These are phyloP conservation scores for Pardosa pseudoannulata DNA, from an alignment of 2,888 invertebrate species.

Conservation along the genomic window DNA sequence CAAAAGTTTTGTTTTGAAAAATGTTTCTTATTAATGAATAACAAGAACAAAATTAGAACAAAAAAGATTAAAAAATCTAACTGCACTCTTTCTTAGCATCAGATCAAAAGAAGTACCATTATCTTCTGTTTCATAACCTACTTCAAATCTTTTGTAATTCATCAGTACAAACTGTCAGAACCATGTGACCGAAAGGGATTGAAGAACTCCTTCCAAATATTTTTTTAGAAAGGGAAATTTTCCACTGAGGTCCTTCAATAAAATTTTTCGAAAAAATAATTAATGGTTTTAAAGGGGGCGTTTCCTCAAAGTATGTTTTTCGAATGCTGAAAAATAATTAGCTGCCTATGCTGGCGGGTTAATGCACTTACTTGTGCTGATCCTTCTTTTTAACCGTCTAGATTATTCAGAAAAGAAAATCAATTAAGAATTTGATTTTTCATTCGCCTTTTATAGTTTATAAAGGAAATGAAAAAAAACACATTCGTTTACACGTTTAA, in stretches of 20 bases:
- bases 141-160: background rate
- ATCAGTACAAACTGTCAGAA: background rate
- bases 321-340: no score
- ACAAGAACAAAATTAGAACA: background rate
- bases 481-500: no score
- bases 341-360: no score
- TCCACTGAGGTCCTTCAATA: background rate
- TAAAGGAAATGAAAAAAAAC: no score
- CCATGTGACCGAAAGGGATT: background rate
- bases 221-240: background rate
- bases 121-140: background rate
- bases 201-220: background rate
- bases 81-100: background rate
- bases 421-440: no score
- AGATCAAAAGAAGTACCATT: conserved; percentile 2
- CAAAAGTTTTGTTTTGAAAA: background rate
- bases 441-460: no score
- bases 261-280: background rate
- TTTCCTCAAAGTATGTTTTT: background rate
- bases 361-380: no score
- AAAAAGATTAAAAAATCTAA: background rate
- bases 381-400: no score
- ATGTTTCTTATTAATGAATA: background rate
- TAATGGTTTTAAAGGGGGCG: background rate
- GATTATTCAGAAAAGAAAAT: no score